phyloP scores from a whole-genome alignment of 2,113 vertebrate genomes.

The Macrotus californicus region DNA sequence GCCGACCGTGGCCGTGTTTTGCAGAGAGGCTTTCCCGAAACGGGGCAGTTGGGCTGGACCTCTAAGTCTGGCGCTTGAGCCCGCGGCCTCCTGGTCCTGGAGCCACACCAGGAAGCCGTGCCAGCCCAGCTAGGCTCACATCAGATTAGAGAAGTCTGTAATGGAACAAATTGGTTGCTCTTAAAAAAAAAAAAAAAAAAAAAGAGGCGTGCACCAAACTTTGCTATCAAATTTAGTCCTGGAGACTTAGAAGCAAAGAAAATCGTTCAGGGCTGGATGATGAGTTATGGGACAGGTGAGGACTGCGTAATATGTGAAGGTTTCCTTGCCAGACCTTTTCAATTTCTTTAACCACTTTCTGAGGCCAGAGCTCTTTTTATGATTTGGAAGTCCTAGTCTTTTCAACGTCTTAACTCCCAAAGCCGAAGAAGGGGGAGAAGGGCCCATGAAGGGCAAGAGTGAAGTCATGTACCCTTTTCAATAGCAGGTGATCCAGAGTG shows the following conservation, averaged over 20 bases:
- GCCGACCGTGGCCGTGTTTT: not conserved
- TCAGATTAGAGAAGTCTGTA: not conserved
- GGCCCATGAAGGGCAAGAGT: not conserved
- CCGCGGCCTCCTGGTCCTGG: not conserved
- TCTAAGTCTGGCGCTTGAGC: not conserved
- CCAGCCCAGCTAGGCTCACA: not conserved
- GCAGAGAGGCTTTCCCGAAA: not conserved
- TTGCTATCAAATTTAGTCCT: not conserved
- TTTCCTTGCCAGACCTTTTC: constrained; percentile 28
- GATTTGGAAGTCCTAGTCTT: not conserved
- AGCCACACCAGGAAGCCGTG: not conserved
- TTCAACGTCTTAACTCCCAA: not conserved
- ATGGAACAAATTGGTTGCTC: constrained; percentile 16
- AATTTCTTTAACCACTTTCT: constrained; percentile 10
- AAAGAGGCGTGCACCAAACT: not conserved
- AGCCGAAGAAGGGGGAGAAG: not conserved
- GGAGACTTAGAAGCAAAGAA: not conserved
- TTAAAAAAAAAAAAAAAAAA: not conserved
- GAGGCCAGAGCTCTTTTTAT: not conserved
- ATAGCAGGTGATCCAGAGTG: not conserved
- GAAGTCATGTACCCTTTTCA: not conserved
- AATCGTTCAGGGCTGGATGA: not conserved
- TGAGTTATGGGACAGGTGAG: not conserved
- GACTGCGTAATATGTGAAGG: not conserved
- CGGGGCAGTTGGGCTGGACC: not conserved